Evolutionary conservation across 2,888 invertebrate genomes (phyloP).

Genomic region (Lycophotia porphyrea): DNA sequence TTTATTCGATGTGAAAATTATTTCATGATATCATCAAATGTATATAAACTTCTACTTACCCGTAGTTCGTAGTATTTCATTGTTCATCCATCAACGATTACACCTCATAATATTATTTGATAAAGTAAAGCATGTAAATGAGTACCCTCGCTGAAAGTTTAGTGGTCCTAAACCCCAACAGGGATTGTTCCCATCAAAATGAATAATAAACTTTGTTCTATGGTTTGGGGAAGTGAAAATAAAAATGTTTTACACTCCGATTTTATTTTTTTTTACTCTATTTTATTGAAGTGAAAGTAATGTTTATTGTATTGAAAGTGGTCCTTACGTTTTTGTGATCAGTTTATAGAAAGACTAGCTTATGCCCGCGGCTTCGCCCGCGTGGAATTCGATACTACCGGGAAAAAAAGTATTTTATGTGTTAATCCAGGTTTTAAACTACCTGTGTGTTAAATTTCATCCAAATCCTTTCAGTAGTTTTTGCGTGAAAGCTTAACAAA

Average conservation of each 20-base stretch:
- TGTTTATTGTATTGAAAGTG: conserved; percentile 8
- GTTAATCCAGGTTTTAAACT: too few relatives aligned
- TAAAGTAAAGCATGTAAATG: conserved; percentile 43
- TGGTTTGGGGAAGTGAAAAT: conserved; percentile 45
- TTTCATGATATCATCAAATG: conserved; percentile 35
- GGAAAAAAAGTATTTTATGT: too few relatives aligned
- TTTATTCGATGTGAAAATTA: conserved; percentile 42
- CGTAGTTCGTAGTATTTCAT: conserved; percentile 33
- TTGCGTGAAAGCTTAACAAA: too few relatives aligned
- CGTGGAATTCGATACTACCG: too few relatives aligned
- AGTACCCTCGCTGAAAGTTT: conserved; percentile 37
- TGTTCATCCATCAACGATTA: conserved; percentile 31
- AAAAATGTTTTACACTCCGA: conserved; percentile 24
- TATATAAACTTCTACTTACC: conserved; percentile 16
- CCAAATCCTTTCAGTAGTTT: too few relatives aligned
- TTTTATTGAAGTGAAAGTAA: conserved; percentile 7
- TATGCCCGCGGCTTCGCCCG: too few relatives aligned
- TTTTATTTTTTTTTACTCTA: conserved; percentile 22
- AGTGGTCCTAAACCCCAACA: conserved; percentile 37
- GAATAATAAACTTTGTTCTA: conserved; percentile 52
- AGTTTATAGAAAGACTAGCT: neutral
- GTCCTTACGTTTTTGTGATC: neutral
- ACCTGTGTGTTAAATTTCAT: too few relatives aligned
- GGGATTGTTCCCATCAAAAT: conserved; percentile 51
- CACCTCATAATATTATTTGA: conserved; percentile 42